phyloP scores from a whole-genome alignment of 2,113 vertebrate genomes.

The Sigmodon hispidus region DNA sequence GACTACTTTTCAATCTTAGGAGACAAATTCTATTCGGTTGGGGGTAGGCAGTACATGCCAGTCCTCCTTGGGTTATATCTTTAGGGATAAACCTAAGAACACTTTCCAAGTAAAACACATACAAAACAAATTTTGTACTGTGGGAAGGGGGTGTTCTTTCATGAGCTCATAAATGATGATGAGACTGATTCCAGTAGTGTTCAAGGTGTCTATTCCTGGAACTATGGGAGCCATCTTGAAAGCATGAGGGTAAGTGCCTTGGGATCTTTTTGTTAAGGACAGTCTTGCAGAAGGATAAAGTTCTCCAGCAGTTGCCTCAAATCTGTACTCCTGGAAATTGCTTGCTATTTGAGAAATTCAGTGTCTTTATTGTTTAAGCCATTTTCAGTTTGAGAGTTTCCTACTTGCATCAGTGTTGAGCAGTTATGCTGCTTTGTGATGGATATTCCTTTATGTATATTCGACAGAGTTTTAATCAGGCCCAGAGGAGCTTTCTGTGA shows the following conservation, averaged over 20 bases:
- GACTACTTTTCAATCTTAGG: neutral
- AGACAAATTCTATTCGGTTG: neutral
- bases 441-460: neutral
- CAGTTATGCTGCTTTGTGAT: neutral
- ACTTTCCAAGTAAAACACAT: neutral
- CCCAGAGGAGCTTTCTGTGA: neutral
- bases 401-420: neutral
- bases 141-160: constrained; percentile 21
- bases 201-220: neutral
- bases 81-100: neutral
- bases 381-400: neutral
- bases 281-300: neutral
- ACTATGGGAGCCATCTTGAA: neutral
- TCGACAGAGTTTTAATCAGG: neutral
- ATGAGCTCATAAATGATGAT: neutral
- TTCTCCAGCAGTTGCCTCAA: neutral
- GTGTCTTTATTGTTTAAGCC: neutral
- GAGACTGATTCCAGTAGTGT: neutral
- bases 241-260: neutral
- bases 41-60: neutral
- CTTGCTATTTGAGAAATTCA: neutral
- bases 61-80: neutral
- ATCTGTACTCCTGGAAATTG: neutral
- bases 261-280: neutral
- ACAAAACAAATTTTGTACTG: neutral